Evolutionary conservation across 2,113 vertebrate species (phyloP).

Genomic region (Empidonax traillii): DNA sequence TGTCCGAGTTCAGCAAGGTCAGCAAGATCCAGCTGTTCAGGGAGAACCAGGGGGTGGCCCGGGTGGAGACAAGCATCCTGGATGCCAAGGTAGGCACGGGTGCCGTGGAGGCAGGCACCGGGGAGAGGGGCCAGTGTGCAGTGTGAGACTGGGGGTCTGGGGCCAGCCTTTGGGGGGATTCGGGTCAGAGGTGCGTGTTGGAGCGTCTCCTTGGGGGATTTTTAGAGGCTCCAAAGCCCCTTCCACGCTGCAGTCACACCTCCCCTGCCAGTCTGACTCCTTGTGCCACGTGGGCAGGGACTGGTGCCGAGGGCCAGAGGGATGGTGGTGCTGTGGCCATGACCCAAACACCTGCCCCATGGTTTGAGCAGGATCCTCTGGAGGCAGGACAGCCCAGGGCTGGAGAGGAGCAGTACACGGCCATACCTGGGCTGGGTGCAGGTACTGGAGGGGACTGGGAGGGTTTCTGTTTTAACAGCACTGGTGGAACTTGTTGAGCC

Average conservation of each 20-base stretch:
- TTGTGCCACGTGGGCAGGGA: not conserved
- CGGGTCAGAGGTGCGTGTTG: not conserved
- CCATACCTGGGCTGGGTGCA: not conserved
- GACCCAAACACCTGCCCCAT: not conserved
- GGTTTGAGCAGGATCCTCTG: not conserved
- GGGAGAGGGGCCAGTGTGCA: not conserved
- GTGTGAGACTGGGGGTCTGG: not conserved
- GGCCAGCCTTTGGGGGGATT: not conserved
- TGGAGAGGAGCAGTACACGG: not conserved
- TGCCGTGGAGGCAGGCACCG: fast-evolving
- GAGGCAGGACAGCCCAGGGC: not conserved
- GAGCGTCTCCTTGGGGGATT: not conserved
- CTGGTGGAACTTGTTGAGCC: not conserved
- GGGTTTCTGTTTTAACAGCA: fast-evolving
- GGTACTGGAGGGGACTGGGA: not conserved
- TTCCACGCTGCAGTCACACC: fast-evolving
- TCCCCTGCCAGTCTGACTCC: not conserved
- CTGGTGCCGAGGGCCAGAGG: not conserved
- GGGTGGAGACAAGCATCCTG: conserved; percentile 93
- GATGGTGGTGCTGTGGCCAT: not conserved
- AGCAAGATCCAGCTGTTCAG: conserved; percentile 95
- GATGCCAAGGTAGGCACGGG: conserved; percentile 87
- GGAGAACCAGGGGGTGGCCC: conserved; percentile 94
- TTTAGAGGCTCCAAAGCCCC: not conserved
- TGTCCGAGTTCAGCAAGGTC: conserved; percentile 94